A percentile compares a stretch with the other conserved stretches of the same genome.
These are phyloP conservation scores for Oenanthe oenanthe DNA, from an alignment of 2,113 vertebrate genomes.

Conservation along the genomic window DNA sequence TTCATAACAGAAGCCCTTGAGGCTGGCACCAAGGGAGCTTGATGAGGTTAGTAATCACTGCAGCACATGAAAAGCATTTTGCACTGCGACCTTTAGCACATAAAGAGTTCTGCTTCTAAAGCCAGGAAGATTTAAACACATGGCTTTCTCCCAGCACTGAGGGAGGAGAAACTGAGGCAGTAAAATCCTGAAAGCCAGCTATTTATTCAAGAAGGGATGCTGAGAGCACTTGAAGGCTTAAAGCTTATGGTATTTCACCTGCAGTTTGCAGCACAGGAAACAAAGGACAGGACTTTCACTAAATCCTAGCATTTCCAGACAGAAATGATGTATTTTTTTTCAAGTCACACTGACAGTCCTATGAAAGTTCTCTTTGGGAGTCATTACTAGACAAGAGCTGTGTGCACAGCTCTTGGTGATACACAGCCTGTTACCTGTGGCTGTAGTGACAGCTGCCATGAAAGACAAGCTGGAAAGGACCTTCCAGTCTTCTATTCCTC, in stretches of 20 bases:
- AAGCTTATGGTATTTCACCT: not conserved
- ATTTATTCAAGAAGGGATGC: slow-evolving; percentile 1
- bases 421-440: not conserved
- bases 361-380: not conserved
- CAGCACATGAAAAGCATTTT: slow-evolving; percentile 49
- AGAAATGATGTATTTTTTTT: not conserved
- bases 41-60: slow-evolving; percentile 65
- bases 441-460: not conserved
- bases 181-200: slow-evolving; percentile 17
- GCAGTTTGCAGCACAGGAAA: not conserved
- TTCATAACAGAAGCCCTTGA: slow-evolving; percentile 58
- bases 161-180: slow-evolving; percentile 39
- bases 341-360: not conserved
- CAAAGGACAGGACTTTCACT: slow-evolving; percentile 4
- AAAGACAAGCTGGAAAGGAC: not conserved
- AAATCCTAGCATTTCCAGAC: not conserved
- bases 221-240: not conserved
- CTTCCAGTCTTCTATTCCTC: not conserved
- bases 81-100: slow-evolving; percentile 19
- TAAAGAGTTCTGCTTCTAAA: slow-evolving; percentile 1
- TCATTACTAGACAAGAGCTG: not conserved
- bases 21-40: slow-evolving; percentile 52
- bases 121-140: not conserved
- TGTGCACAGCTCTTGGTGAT: not conserved
- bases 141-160: not conserved